These are phyloP conservation scores for Conistra vaccinii DNA, from an alignment of 2,888 invertebrate genomes.

Conservation along the genomic window DNA sequence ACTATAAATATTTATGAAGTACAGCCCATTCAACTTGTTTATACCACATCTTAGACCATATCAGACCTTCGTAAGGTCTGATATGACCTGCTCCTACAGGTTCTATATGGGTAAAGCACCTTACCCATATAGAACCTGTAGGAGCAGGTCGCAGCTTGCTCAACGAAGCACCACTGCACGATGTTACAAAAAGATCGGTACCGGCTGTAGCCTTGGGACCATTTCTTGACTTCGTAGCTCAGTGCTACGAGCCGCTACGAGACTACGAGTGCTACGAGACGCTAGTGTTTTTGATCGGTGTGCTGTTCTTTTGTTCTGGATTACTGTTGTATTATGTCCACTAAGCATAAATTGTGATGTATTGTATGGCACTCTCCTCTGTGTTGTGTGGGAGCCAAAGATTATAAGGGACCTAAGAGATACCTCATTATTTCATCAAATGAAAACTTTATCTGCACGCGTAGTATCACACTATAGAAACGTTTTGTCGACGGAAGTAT, in stretches of 20 bases:
- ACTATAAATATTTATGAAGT: background rate
- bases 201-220: background rate
- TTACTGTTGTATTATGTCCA: background rate
- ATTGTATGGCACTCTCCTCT: too few relatives aligned
- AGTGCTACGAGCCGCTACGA: conserved; percentile 27
- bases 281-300: background rate
- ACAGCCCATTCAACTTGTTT: background rate
- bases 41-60: background rate
- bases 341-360: background rate
- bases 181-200: background rate
- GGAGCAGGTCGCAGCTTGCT: background rate
- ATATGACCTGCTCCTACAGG: too few relatives aligned
- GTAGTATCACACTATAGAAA: too few relatives aligned
- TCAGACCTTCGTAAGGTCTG: too few relatives aligned
- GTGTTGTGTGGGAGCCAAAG: background rate
- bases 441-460: too few relatives aligned
- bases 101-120: too few relatives aligned
- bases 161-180: background rate
- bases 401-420: too few relatives aligned
- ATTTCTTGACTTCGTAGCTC: conserved; percentile 27
- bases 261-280: conserved; percentile 28
- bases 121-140: background rate
- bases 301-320: background rate
- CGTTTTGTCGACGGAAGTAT: too few relatives aligned
- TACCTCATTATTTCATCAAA: too few relatives aligned